These are phyloP conservation scores for Regulus satrapa DNA, from an alignment of 2,113 vertebrate genomes.

Conservation along the genomic window DNA sequence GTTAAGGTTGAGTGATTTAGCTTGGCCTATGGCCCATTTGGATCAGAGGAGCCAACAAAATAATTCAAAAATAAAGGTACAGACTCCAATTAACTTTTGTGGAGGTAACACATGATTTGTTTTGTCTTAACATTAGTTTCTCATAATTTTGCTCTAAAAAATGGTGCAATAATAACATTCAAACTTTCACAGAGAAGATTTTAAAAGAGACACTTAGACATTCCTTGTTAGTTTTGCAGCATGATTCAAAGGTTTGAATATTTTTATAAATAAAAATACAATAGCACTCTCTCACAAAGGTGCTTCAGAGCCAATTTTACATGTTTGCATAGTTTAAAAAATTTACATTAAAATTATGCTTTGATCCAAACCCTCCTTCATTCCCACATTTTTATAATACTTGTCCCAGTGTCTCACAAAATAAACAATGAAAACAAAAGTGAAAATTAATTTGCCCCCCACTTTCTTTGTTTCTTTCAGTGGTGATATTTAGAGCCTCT, in stretches of 20 bases:
- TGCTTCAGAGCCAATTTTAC: not conserved
- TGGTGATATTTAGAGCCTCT: not conserved
- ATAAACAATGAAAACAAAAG: not conserved
- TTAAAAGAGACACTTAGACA: not conserved
- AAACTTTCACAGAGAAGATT: not conserved
- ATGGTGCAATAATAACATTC: not conserved
- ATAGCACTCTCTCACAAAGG: not conserved
- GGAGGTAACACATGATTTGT: not conserved
- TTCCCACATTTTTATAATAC: not conserved
- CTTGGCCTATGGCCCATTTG: not conserved
- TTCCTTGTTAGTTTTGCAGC: not conserved
- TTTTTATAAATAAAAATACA: not conserved
- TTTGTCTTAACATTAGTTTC: not conserved
- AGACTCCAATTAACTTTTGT: not conserved
- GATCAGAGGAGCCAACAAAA: not conserved
- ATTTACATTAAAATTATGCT: not conserved
- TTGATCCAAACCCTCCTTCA: not conserved
- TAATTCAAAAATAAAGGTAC: not conserved
- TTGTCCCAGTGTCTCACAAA: not conserved
- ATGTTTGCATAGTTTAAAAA: not conserved
- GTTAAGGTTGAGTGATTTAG: constrained; percentile 39
- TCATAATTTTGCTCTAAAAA: not conserved
- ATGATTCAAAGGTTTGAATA: not conserved
- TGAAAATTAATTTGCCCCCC: not conserved
- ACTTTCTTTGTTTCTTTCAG: not conserved